Evolutionary conservation across 2,113 vertebrate genomes (phyloP).

Genomic region (Callipepla californica): DNA sequence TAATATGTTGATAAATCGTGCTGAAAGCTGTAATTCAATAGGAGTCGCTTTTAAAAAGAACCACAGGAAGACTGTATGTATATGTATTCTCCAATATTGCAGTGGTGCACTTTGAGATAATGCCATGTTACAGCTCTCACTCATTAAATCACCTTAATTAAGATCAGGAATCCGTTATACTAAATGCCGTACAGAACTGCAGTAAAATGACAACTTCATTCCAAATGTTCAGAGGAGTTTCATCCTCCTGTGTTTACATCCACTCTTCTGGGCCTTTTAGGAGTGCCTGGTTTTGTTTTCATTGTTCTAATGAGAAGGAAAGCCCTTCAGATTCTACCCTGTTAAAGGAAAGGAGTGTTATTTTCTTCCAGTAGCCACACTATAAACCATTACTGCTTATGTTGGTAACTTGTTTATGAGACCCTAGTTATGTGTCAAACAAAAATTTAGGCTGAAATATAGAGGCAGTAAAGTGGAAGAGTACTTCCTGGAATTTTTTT

Average conservation of each 20-base stretch:
- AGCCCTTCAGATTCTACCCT: not conserved
- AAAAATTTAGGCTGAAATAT: not conserved
- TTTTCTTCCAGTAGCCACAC: not conserved
- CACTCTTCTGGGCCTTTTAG: not conserved
- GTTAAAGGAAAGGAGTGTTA: not conserved
- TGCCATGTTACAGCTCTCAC: not conserved
- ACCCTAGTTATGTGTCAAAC: not conserved
- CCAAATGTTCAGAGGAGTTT: not conserved
- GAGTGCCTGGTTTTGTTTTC: not conserved
- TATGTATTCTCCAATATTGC: not conserved
- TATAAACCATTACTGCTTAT: not conserved
- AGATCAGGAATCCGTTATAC: not conserved
- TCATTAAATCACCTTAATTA: not conserved
- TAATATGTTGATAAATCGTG: constrained; percentile 53
- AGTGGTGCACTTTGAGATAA: not conserved
- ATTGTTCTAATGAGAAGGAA: not conserved
- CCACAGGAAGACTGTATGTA: not conserved
- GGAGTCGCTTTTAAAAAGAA: constrained; percentile 60
- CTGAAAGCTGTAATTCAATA: constrained; percentile 66
- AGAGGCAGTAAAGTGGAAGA: not conserved
- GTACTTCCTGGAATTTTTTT: not conserved
- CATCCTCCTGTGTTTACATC: not conserved
- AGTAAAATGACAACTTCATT: not conserved
- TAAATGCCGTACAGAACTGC: not conserved
- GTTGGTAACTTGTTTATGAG: not conserved